Percentiles rank a stretch among this genome's conserved stretches.
Conservation (phyloP, 2,797 vertebrate genomes). For the Huso huso region DNA sequence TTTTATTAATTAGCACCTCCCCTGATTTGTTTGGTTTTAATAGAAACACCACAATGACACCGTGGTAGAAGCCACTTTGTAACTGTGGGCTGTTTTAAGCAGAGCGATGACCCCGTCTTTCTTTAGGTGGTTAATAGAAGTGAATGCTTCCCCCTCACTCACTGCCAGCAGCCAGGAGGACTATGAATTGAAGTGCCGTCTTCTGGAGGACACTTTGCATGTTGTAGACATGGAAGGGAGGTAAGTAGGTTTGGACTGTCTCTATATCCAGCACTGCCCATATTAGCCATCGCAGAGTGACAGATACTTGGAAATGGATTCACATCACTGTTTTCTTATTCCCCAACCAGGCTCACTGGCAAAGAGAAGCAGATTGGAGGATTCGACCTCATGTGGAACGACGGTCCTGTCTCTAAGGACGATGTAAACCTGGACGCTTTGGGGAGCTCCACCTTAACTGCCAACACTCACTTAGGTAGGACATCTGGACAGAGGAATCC, state of each 20-base stretch:
- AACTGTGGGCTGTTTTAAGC: too few species aligned
- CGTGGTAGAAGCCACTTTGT: too few species aligned
- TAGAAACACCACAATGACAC: too few species aligned
- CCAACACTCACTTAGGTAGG: constrained; percentile 67
- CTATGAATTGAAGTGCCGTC: constrained; percentile 68
- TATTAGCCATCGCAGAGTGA: neutral
- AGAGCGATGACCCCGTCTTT: constrained; percentile 2
- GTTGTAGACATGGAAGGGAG: constrained; percentile 78
- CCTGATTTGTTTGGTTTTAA: too few species aligned
- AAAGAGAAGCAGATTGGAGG: constrained; percentile 73
- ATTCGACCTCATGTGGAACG: constrained; percentile 77
- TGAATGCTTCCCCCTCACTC: constrained; percentile 74
- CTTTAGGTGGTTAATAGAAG: constrained; percentile 76
- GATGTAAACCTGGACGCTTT: constrained; percentile 49
- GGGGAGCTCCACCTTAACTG: constrained; percentile 45
- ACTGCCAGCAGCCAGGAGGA: constrained; percentile 74
- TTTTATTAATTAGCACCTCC: too few species aligned
- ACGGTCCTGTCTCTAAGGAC: constrained; percentile 67
- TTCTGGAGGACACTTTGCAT: constrained; percentile 72
- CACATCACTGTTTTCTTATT: neutral
- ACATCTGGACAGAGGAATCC: neutral
- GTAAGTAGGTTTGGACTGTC: constrained; percentile 12
- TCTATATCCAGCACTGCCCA: neutral
- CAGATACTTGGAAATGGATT: neutral
- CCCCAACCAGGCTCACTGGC: constrained; percentile 56